These are phyloP conservation scores for Liparis tanakae DNA, from an alignment of 2,797 vertebrate species.

Conservation along the genomic window DNA sequence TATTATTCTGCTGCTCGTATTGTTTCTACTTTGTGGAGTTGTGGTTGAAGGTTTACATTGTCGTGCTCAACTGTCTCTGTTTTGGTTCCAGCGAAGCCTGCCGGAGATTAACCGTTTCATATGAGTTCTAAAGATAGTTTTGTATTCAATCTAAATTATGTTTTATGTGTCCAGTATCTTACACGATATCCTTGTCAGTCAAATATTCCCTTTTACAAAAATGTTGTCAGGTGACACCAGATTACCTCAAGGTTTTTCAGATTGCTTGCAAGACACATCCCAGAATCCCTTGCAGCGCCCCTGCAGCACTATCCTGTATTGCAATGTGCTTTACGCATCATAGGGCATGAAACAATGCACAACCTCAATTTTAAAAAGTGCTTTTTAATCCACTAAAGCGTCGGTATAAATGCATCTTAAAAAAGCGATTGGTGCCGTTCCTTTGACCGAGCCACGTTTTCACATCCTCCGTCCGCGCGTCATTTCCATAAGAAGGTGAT, in stretches of 20 bases:
- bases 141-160: neutral
- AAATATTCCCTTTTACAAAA: conserved; percentile 9
- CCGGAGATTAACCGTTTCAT: conserved; percentile 19
- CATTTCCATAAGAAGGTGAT: conserved; percentile 23
- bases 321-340: conserved; percentile 51
- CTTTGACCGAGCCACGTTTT: neutral
- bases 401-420: conserved; percentile 31
- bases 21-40: conserved; percentile 16
- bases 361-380: conserved; percentile 67
- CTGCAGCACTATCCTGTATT: conserved; percentile 30
- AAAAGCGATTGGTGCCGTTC: conserved; percentile 16
- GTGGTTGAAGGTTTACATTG: conserved; percentile 32
- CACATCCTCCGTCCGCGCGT: neutral
- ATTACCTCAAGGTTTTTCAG: conserved; percentile 37
- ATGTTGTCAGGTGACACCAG: conserved; percentile 30
- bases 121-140: conserved; percentile 18
- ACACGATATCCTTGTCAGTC: neutral
- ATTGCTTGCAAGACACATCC: conserved; percentile 43
- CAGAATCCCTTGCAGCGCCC: conserved; percentile 59
- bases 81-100: conserved; percentile 30
- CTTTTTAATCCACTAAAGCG: conserved; percentile 67
- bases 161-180: neutral
- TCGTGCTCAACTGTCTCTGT: conserved; percentile 7
- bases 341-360: conserved; percentile 35
- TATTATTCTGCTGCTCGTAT: conserved; percentile 12